These are phyloP conservation scores for Antheraea pernyi DNA, from an alignment of 1,140 invertebrate genomes.

Conservation along the genomic window DNA sequence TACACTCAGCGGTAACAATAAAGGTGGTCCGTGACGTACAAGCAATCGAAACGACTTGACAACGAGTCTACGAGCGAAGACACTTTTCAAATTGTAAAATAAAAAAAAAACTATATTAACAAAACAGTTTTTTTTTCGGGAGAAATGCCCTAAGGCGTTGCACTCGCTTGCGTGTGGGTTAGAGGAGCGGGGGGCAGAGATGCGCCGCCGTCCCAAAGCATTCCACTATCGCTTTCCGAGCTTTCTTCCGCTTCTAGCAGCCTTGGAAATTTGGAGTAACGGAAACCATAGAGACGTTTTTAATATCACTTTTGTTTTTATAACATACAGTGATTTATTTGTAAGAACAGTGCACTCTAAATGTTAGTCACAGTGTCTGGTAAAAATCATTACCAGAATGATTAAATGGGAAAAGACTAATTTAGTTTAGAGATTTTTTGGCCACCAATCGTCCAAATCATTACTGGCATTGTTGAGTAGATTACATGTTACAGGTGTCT, in stretches of 20 bases:
- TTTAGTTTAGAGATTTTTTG: too few relatives aligned
- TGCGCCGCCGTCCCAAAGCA: constrained; percentile 32
- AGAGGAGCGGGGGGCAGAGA: not conserved
- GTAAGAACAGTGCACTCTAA: too few relatives aligned
- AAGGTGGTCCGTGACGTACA: not conserved
- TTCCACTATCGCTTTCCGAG: constrained; percentile 71
- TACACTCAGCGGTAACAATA: not conserved
- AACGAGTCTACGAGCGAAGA: too few relatives aligned
- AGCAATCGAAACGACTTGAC: not conserved
- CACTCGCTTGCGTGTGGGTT: constrained; percentile 20
- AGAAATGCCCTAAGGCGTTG: constrained; percentile 39
- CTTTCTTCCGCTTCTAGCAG: constrained; percentile 60
- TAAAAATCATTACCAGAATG: too few relatives aligned
- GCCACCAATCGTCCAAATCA: too few relatives aligned
- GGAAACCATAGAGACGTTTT: constrained; percentile 23
- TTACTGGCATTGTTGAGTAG: too few relatives aligned
- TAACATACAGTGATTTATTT: too few relatives aligned
- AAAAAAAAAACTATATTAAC: constrained; percentile 4
- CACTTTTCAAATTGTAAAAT: constrained; percentile 5
- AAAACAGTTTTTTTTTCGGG: constrained; percentile 15
- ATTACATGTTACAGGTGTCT: too few relatives aligned
- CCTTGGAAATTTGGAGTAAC: constrained; percentile 60
- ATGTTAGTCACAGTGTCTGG: too few relatives aligned
- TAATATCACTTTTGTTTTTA: too few relatives aligned
- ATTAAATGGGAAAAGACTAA: too few relatives aligned